Evolutionary conservation across 2,888 invertebrate species (phyloP).

Genomic region (Megastigmus dorsalis): DNA sequence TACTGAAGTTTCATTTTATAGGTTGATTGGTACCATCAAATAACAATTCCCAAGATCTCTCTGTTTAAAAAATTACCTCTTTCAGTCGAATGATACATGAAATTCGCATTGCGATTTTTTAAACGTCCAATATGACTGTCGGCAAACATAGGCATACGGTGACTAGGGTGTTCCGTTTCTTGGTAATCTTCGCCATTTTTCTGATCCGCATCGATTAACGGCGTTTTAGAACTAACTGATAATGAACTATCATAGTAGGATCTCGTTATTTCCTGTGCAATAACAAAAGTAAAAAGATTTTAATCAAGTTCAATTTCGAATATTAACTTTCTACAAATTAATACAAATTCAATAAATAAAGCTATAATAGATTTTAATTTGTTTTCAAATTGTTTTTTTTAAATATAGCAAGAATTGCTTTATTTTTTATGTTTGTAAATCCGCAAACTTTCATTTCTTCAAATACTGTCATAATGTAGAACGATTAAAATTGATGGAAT

Average conservation of each 20-base stretch:
- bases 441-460: no score
- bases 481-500: constrained; percentile 3
- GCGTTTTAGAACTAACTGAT: constrained; percentile 63
- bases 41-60: no score
- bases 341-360: neutral
- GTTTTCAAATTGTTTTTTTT: neutral
- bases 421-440: no score
- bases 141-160: constrained; percentile 65
- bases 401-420: no score
- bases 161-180: constrained; percentile 64
- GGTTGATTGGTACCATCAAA: no score
- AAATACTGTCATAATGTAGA: no score
- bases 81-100: constrained; percentile 70
- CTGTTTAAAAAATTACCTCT: constrained; percentile 67
- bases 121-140: constrained; percentile 64
- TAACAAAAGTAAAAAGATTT: constrained; percentile 6
- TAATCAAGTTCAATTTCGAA: neutral
- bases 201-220: constrained; percentile 62
- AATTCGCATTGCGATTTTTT: constrained; percentile 68
- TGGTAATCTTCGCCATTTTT: constrained; percentile 68
- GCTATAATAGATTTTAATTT: neutral
- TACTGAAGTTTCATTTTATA: no score
- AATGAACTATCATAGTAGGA: constrained; percentile 67
- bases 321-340: neutral
- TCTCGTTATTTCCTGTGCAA: constrained; percentile 60